Conservation (phyloP, 2,113 vertebrate species). For the Zosterops lateralis region DNA sequence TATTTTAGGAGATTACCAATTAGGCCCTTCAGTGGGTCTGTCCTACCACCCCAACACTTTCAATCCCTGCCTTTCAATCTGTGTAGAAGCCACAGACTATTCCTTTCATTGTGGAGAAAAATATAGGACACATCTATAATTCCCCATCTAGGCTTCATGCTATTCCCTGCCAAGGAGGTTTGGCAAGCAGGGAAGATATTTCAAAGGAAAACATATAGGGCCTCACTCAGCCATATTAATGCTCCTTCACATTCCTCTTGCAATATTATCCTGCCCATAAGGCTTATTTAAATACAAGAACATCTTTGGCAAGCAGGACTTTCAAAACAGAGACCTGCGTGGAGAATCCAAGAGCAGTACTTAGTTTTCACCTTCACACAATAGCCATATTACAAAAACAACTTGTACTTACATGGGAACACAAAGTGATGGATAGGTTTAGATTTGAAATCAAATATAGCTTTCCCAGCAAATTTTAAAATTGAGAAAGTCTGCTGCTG, state of each 20-base stretch:
- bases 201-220: slow-evolving; percentile 34
- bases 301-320: not conserved
- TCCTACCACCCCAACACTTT: not conserved
- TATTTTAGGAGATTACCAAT: not conserved
- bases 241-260: not conserved
- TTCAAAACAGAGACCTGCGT: not conserved
- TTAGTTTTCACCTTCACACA: not conserved
- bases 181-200: slow-evolving; percentile 20
- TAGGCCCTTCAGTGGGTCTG: not conserved
- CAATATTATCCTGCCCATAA: not conserved
- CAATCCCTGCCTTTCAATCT: not conserved
- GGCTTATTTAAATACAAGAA: not conserved
- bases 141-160: not conserved
- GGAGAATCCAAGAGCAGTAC: not conserved
- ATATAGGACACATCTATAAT: not conserved
- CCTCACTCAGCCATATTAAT: slow-evolving; percentile 18
- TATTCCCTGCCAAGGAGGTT: not conserved
- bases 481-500: not conserved
- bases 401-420: not conserved
- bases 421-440: not conserved
- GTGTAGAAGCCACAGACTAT: not conserved
- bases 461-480: not conserved
- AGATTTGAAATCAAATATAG: not conserved
- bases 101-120: not conserved
- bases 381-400: not conserved